phyloP scores from a whole-genome alignment of 37 sponge, comb jelly and placozoan genomes.

The Cliona cf. orientalis region DNA sequence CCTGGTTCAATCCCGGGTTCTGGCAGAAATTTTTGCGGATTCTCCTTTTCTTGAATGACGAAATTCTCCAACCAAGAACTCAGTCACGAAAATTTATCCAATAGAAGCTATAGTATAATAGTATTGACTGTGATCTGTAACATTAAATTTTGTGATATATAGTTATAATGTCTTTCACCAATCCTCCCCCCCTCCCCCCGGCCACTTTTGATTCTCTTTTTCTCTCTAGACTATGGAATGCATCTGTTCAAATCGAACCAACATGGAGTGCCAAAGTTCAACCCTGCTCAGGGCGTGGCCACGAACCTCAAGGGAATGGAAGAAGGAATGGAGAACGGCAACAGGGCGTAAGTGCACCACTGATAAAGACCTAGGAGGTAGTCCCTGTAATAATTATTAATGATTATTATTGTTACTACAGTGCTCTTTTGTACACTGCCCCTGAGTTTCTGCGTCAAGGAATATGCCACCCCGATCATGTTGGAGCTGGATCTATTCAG shows the following conservation, averaged over 20 bases:
- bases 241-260: constrained; percentile 59
- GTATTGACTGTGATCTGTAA: no score
- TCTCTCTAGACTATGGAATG: constrained; percentile 54
- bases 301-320: neutral
- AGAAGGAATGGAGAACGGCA: constrained; percentile 14
- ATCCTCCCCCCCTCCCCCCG: neutral
- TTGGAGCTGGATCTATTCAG: constrained; percentile 48
- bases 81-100: no score
- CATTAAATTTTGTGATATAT: no score
- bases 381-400: neutral
- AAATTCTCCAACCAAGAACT: no score
- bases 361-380: neutral
- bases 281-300: constrained; percentile 9
- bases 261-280: constrained; percentile 54
- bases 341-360: neutral
- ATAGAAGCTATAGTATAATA: no score
- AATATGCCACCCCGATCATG: constrained; percentile 53
- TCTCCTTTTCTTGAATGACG: neutral
- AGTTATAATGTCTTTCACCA: no score
- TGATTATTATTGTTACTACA: neutral
- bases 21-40: neutral
- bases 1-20: neutral
- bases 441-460: constrained; percentile 61
- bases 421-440: constrained; percentile 59
- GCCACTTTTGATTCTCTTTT: neutral